Conservation (phyloP, 30 jellyfish, hydroid and myxozoan species). For the Pseudorhiza aurosa region DNA sequence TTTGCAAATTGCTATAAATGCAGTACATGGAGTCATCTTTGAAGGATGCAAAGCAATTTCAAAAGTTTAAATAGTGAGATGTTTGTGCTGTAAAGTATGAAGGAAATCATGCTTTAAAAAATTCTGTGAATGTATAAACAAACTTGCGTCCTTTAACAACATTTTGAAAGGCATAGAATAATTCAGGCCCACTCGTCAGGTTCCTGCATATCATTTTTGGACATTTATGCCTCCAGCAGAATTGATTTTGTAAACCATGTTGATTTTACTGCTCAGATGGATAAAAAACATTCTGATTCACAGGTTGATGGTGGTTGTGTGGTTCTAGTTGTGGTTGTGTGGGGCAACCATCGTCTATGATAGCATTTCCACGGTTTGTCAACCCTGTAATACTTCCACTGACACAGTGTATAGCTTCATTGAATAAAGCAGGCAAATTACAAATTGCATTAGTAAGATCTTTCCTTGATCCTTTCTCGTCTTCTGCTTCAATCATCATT, state of each 20-base stretch:
- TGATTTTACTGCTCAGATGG: too few relatives aligned
- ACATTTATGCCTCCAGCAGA: background rate
- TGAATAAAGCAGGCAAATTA: constrained; percentile 1
- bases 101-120: too few relatives aligned
- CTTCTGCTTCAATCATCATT: constrained; percentile 33
- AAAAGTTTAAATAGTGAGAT: too few relatives aligned
- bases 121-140: too few relatives aligned
- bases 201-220: background rate
- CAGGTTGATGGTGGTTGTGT: background rate
- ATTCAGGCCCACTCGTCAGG: constrained; percentile 34
- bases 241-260: background rate
- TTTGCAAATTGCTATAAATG: constrained; percentile 14
- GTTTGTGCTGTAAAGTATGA: too few relatives aligned
- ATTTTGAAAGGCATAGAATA: constrained; percentile 41
- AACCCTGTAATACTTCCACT: background rate
- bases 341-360: background rate
- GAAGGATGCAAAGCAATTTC: constrained; percentile 44
- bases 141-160: too few relatives aligned
- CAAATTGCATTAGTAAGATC: constrained; percentile 16
- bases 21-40: constrained; percentile 2
- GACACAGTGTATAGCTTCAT: background rate
- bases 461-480: constrained; percentile 14
- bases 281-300: background rate
- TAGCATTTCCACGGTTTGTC: constrained; percentile 11
- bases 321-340: background rate